Conservation (phyloP, 1,140 invertebrate species). For the Lysiphlebus fabarum region DNA sequence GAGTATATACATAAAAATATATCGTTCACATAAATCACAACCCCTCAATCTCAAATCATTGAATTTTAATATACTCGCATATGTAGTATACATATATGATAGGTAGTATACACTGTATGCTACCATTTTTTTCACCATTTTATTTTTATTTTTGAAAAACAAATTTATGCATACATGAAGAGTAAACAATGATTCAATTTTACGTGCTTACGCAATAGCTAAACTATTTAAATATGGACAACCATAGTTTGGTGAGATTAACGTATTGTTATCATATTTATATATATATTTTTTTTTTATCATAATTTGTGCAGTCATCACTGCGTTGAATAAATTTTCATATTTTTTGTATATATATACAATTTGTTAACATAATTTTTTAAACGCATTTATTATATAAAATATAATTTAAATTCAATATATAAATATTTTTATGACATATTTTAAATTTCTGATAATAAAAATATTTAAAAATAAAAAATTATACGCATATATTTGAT, state of each 20-base stretch:
- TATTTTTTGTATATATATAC: slow-evolving; percentile 48
- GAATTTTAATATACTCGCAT: slow-evolving; percentile 1
- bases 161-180: not conserved
- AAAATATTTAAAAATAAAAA: no score
- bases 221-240: no score
- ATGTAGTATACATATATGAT: not conserved
- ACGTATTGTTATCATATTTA: slow-evolving; percentile 50
- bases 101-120: no score
- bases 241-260: slow-evolving; percentile 28
- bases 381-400: no score
- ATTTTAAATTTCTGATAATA: no score
- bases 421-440: no score
- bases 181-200: not conserved
- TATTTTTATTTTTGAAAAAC: not conserved
- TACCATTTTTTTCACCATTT: no score
- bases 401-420: no score
- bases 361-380: slow-evolving; percentile 21
- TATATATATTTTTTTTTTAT: no score
- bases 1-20: slow-evolving; percentile 3
- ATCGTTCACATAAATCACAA: slow-evolving; percentile 2
- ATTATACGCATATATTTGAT: no score
- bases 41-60: not conserved
- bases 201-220: slow-evolving; percentile 2
- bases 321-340: slow-evolving; percentile 51
- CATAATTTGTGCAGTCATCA: slow-evolving; percentile 46